These are phyloP conservation scores for Trypoxylon attenuatum DNA, from an alignment of 2,888 invertebrate genomes.

Conservation along the genomic window DNA sequence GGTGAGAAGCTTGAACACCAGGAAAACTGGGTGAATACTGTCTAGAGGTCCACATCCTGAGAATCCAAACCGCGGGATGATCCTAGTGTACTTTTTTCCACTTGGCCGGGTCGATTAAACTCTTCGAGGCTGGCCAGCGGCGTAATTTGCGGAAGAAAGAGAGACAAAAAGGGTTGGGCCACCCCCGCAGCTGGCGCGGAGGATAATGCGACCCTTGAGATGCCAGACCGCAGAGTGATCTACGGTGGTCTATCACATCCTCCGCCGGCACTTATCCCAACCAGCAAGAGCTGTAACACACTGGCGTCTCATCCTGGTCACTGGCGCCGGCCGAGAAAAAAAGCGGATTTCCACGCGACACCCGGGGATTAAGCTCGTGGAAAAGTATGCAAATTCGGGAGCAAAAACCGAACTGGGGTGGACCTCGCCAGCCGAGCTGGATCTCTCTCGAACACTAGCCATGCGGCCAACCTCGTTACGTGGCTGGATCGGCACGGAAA, in stretches of 20 bases:
- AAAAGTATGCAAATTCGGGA: slow-evolving; percentile 70
- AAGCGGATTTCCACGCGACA: slow-evolving; percentile 17
- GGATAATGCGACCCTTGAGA: slow-evolving; percentile 74
- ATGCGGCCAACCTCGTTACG: slow-evolving; percentile 54
- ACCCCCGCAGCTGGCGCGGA: slow-evolving; percentile 53
- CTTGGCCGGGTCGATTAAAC: slow-evolving; percentile 57
- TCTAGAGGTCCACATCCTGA: too few relatives aligned
- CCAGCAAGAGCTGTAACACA: slow-evolving; percentile 28
- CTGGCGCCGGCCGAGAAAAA: slow-evolving; percentile 2
- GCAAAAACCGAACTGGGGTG: slow-evolving; percentile 57
- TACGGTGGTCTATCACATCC: slow-evolving; percentile 67
- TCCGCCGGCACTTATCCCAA: slow-evolving; percentile 62
- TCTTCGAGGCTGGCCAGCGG: slow-evolving; percentile 47
- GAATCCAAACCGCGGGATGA: too few relatives aligned
- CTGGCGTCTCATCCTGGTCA: background rate
- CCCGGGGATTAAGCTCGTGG: slow-evolving; percentile 61
- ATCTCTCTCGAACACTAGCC: slow-evolving; percentile 9
- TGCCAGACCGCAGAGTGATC: slow-evolving; percentile 70
- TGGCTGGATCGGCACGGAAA: slow-evolving; percentile 61
- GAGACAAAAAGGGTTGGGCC: slow-evolving; percentile 71
- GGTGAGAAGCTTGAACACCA: too few relatives aligned
- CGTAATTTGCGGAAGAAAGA: slow-evolving; percentile 72
- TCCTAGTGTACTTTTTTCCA: too few relatives aligned
- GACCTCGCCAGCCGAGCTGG: slow-evolving; percentile 29
- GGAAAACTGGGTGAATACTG: too few relatives aligned